Evolutionary conservation across 1,140 invertebrate species (phyloP).

Genomic region (Drosophila pallidifrons): DNA sequence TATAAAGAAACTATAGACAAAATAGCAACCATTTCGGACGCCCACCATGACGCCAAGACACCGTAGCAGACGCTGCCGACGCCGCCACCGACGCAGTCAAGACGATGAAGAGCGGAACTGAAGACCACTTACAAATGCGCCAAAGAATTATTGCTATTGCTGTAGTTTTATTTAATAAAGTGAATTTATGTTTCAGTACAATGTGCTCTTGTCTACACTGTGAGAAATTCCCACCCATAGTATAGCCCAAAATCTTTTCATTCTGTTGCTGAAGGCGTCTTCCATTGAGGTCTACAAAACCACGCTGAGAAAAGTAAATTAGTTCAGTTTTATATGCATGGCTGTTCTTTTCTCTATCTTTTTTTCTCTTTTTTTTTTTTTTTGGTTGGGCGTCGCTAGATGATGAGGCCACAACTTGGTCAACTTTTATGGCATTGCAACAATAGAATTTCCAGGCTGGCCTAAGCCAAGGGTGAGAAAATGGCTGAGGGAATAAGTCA

Average conservation of each 20-base stretch:
- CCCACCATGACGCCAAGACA: conserved; percentile 73
- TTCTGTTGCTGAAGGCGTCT: neutral
- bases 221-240: conserved; percentile 70
- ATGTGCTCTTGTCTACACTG: conserved; percentile 60
- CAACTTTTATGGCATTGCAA: conserved; percentile 73
- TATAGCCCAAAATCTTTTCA: conserved; percentile 3
- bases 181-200: conserved; percentile 73
- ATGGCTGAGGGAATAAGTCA: conserved; percentile 21
- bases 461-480: conserved; percentile 1
- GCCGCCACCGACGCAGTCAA: conserved; percentile 19
- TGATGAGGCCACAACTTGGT: conserved; percentile 50
- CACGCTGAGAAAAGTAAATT: conserved; percentile 64
- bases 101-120: conserved; percentile 29
- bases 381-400: too few species aligned
- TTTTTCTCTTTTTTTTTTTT: neutral
- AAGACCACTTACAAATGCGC: conserved; percentile 70
- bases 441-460: conserved; percentile 49
- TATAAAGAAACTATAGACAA: conserved; percentile 36
- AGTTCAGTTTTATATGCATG: conserved; percentile 70
- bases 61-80: neutral
- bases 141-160: conserved; percentile 77
- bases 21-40: conserved; percentile 55
- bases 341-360: conserved; percentile 23
- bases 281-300: conserved; percentile 53
- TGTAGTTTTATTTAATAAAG: conserved; percentile 80